Percentiles rank a stretch among this genome's conserved stretches.
These are phyloP conservation scores for Ormyrus nitidulus DNA, from an alignment of 2,888 invertebrate genomes.

Conservation along the genomic window DNA sequence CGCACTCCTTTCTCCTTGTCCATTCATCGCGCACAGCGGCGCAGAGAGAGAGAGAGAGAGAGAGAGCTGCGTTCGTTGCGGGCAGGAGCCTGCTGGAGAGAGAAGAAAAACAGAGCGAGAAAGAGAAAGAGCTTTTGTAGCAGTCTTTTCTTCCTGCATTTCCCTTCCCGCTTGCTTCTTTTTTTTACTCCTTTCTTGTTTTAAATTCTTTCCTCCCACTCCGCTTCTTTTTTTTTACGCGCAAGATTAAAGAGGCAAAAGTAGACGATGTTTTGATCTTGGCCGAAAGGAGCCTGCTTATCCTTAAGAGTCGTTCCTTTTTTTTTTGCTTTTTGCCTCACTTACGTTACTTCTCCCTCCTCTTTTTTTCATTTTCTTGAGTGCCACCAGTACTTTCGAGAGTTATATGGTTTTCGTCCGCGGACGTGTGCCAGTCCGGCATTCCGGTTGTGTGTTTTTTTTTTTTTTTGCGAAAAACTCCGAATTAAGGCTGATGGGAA, in stretches of 20 bases:
- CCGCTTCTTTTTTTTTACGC: neutral
- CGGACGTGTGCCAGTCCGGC: neutral
- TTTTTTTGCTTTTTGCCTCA: neutral
- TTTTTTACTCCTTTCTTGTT: constrained; percentile 1
- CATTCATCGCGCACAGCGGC: neutral
- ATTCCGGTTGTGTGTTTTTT: neutral
- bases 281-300: constrained; percentile 10
- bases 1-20: neutral
- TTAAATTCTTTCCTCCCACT: constrained; percentile 7
- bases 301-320: constrained; percentile 13
- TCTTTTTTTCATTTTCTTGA: constrained; percentile 29
- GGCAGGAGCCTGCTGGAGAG: neutral
- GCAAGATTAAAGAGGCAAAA: constrained; percentile 21
- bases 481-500: neutral
- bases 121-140: neutral
- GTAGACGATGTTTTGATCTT: constrained; percentile 33
- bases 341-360: neutral
- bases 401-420: constrained; percentile 13
- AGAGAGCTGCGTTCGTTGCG: neutral
- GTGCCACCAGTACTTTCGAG: constrained; percentile 3
- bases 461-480: constrained; percentile 6
- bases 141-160: constrained; percentile 13
- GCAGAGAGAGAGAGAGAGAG: too few relatives aligned
- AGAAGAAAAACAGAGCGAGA: too few relatives aligned
- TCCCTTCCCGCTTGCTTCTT: neutral